Evolutionary conservation across 2,797 vertebrate species (phyloP).

Genomic region (Hippoglossus hippoglossus): DNA sequence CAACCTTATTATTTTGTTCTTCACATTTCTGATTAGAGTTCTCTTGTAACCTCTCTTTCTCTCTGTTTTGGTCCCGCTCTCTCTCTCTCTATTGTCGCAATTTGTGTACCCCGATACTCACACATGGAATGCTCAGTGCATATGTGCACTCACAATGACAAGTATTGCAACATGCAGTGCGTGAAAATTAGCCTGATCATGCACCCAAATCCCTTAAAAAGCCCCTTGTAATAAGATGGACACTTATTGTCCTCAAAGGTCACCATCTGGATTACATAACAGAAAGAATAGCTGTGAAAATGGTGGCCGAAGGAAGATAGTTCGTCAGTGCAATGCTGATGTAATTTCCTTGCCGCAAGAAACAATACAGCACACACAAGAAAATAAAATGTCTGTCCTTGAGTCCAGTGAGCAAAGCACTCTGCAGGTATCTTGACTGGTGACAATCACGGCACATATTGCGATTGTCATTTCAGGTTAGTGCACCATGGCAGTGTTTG

Average conservation of each 20-base stretch:
- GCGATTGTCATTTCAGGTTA: not conserved
- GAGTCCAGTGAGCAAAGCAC: too few species aligned
- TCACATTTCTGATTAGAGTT: conserved; percentile 81
- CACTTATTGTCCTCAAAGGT: not conserved
- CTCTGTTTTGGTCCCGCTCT: conserved; percentile 30
- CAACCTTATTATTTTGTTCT: conserved; percentile 82
- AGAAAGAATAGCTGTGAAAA: too few species aligned
- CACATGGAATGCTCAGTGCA: not conserved
- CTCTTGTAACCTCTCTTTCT: conserved; percentile 44
- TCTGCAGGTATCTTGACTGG: not conserved
- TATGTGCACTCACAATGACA: not conserved
- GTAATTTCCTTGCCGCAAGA: too few species aligned
- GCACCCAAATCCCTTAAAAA: not conserved
- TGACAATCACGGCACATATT: not conserved
- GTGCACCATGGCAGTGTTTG: not conserved
- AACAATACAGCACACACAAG: not conserved
- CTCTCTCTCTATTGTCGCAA: conserved; percentile 13
- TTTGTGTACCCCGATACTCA: not conserved
- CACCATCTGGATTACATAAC: too few species aligned
- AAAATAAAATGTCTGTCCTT: not conserved
- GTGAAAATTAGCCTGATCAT: too few species aligned
- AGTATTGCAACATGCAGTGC: not conserved
- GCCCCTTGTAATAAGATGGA: not conserved
- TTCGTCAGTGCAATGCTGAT: too few species aligned
- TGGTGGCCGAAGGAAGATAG: too few species aligned